Evolutionary conservation across 2,113 vertebrate genomes (phyloP), one percentile per base, ranked within the genome.

Genomic region (Rhinoptilus africanus): DNA sequence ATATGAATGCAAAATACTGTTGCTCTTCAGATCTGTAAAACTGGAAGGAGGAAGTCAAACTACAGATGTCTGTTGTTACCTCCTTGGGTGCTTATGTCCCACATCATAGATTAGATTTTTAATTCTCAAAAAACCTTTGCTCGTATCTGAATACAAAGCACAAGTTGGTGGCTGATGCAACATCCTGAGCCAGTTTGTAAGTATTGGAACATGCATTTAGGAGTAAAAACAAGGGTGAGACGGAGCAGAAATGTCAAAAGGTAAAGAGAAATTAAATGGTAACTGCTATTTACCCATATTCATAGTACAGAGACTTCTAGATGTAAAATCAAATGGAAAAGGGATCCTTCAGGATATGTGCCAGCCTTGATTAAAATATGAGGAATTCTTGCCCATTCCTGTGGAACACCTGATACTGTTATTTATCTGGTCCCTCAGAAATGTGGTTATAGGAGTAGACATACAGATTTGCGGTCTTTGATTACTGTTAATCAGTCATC

Each of bases 71-170:
- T 56, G 47, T 21, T 69, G n/a, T 50, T 59, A 41, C 13, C 21
- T 73, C 60, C 67, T 45, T 63, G 37, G 41, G 22, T 76, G 47
- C 62, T 95, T 64, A n/a, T 54, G 26, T 43, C 41, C 34, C 32
- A 12, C 8, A 15, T 43, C 37, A 23, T 92, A 39, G 35, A 47
- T 88, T 5, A 57, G 67, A 17, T 66, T 85, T 81, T 89, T 39
- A 39, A 39, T 95, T 85, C 8, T 82, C 12, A 28, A 50, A 84
- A 88, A 79, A 32, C 8, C 22, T 28, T 47, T 72, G 37, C 39
- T 12, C 0, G 0, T 21, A 28, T 14, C 51, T 72, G 64, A 54
- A 30, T 51, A 8, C 14, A 66, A 18, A 86, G 35, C 8, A 1
- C 4, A 8, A 34, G 3, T 2, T 59, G 26, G 16, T 30, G 67